A percentile compares a stretch with the other conserved stretches of the same genome.
Conservation (phyloP, 2,113 vertebrate genomes). For the Alethe diademata region DNA sequence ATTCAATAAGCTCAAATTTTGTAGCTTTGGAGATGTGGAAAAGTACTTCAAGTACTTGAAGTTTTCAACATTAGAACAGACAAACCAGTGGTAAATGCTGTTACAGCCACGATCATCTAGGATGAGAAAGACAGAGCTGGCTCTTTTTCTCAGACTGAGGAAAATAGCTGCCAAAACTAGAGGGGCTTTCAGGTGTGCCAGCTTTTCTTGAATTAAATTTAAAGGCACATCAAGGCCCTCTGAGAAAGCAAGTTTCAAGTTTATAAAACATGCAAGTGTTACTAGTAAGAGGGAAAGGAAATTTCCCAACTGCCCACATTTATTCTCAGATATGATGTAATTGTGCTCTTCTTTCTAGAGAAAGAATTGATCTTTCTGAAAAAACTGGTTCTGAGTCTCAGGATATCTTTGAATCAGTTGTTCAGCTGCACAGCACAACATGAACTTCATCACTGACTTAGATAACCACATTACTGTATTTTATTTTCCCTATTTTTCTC, state of each 20-base stretch:
- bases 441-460: neutral
- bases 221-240: neutral
- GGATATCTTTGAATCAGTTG: neutral
- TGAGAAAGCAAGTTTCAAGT: neutral
- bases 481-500: neutral
- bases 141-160: neutral
- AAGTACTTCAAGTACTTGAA: neutral
- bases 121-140: neutral
- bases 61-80: neutral
- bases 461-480: neutral
- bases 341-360: neutral
- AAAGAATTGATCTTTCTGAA: neutral
- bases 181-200: neutral
- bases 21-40: neutral
- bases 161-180: neutral
- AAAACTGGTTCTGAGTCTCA: neutral
- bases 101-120: neutral
- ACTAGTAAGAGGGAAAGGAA: neutral
- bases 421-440: neutral
- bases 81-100: neutral
- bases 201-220: neutral
- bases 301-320: neutral
- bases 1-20: neutral
- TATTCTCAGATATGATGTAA: neutral
- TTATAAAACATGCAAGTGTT: neutral